Conservation (phyloP, 23 tunicate genomes). For the Corella eumyota region DNA sequence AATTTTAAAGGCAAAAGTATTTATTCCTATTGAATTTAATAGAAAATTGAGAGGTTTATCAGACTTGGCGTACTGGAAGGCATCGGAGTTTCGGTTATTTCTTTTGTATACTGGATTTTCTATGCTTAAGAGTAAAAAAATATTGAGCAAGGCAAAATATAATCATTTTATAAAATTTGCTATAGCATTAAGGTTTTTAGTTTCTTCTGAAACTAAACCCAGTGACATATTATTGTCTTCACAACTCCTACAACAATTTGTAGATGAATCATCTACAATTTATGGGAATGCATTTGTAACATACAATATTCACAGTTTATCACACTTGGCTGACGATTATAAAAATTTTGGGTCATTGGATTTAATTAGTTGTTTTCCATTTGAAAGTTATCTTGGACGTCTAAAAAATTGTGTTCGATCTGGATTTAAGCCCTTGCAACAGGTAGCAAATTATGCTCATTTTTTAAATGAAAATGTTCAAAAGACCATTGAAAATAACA, state of each 20-base stretch:
- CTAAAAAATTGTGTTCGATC: constrained; percentile 3
- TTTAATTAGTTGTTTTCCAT: neutral
- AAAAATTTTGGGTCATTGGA: neutral
- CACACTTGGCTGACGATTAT: constrained; percentile 1
- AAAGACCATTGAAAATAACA: neutral
- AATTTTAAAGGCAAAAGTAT: neutral
- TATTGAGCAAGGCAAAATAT: neutral
- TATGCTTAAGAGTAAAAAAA: neutral
- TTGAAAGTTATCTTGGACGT: constrained; percentile 2
- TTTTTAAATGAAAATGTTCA: constrained; percentile 1
- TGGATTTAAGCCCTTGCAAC: constrained; percentile 4
- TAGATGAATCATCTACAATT: neutral
- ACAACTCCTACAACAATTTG: neutral
- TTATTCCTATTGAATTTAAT: constrained; percentile 3
- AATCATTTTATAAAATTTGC: constrained; percentile 1
- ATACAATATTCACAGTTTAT: constrained; percentile 6
- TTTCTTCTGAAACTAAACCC: neutral
- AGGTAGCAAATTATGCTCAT: neutral
- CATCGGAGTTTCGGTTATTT: constrained; percentile 1
- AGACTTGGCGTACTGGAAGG: constrained; percentile 1
- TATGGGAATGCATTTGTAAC: neutral
- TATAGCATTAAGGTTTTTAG: neutral
- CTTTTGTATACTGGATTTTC: neutral
- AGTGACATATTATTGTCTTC: neutral
- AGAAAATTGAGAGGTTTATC: neutral